Evolutionary conservation across 2,888 invertebrate species (phyloP), one percentile per base, ranked within the genome.

Genomic region (Craniophora ligustri): DNA sequence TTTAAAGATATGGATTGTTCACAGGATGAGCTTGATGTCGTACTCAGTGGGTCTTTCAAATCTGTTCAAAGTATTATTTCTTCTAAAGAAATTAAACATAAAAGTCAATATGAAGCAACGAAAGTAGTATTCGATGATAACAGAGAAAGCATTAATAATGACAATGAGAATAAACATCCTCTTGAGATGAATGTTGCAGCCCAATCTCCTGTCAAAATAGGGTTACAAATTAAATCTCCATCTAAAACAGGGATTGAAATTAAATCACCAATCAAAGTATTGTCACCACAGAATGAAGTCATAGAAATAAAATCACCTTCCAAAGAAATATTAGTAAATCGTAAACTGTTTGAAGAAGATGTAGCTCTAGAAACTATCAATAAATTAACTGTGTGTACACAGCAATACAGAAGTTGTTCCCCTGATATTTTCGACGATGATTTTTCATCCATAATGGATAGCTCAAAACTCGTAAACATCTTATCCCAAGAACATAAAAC

Each of bases 341-440:
- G 10, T 28, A 19, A 47, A 18, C 26, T 4, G 28, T 31, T 48
- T 36, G 14, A 38, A 23, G 34, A 36, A 34, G 16, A 34, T 21
- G 46, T 34, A 46, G 35, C 53, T 41, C 3, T 49, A 40, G 48
- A 54, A 47, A 32, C 36, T 2, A 21, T 48, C 15, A 32, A 50
- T 16, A 46, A 64, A 11, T 15, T 55, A 30, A 38, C 38, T 28
- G 36, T 36, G 36, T 26, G 48, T 40, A 23, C 11, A 5, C 51
- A 64, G n/a, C 64, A 62, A 26, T 59, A 48, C 16, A 86, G 92
- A 78, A 86, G 91, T 70, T 65, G 67, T 59, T 93, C 94, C 2
- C 94, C 94, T 42, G 93, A 94, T 75, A 70, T 94, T 35, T 94
- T 94, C 86, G 94, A 89, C 79, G 93, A 93, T 79, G 93, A 93